Evolutionary conservation across 2,888 invertebrate genomes (phyloP), one percentile per base, ranked within the genome.

Genomic region (Tetragonula carbonaria): DNA sequence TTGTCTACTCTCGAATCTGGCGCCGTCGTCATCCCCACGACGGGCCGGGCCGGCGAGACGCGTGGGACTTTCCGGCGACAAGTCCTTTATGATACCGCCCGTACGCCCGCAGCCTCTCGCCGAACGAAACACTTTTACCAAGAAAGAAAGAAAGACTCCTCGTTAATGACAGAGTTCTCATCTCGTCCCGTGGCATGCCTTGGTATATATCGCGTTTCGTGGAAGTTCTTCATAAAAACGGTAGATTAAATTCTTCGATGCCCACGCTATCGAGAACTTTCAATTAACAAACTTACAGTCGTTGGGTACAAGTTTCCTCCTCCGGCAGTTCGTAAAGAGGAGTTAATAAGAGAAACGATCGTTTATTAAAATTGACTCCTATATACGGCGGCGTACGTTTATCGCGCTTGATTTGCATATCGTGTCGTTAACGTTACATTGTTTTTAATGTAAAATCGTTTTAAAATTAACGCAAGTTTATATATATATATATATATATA

Each of bases 1-100:
- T 86, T 84, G 82, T 88, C 88, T 88, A 71, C 78, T 77, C 88
- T 85, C 71, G 71, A 77, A 81, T 85, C 88, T 88, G 88, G 87
- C 87, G 87, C 88, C 88, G 70, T 80, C 78, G 67, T 78, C 74
- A 74, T 74, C 78, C 77, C 76, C 73, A 38, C 76, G 80, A 74
- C 78, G 71, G 71, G 66, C 45, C 78, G 71, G 71, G 66, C 45
- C 65, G 75, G 28, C 79, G 83, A 87, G 80, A 83, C 86, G 85
- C 88, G 86, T 88, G 86, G 86, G 88, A 86, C 78, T 88, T 83
- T 73, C 75, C 83, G 86, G 82, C 82, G 76, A 78, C 80, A 78
- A 80, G 62, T 78, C 79, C 88, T 88, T 88, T 88, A 82, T 83
- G 73, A 82, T 66, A 68, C 75, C 85, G 79, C 81, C 33, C 13